Conservation (phyloP, 2,113 vertebrate genomes). For the Solenodon paradoxus region DNA sequence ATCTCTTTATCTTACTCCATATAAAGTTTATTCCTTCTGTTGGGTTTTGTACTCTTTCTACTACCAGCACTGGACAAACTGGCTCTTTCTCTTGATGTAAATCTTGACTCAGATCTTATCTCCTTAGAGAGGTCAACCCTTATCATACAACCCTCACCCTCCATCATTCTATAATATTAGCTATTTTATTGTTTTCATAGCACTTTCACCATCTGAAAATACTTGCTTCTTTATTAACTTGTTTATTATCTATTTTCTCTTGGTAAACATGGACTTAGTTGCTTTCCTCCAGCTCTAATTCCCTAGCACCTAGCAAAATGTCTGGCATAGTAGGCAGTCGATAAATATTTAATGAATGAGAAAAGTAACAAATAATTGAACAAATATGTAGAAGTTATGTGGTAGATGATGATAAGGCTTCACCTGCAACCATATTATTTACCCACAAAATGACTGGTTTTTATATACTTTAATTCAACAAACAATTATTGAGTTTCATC, state of each 20-base stretch:
- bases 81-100: neutral
- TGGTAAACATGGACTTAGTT: neutral
- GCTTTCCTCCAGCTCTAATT: neutral
- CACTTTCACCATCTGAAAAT: neutral
- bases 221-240: neutral
- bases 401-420: neutral
- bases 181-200: neutral
- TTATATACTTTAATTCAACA: neutral
- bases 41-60: neutral
- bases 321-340: too few species aligned
- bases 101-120: neutral
- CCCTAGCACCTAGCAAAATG: neutral
- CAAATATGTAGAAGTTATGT: neutral
- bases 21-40: neutral
- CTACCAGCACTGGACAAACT: neutral
- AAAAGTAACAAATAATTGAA: neutral
- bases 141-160: neutral
- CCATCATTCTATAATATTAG: neutral
- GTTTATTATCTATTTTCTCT: neutral
- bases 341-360: conserved; percentile 24
- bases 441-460: neutral
- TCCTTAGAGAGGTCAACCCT: neutral
- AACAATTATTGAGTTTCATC: neutral
- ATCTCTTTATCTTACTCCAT: neutral
- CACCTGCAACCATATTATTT: neutral